Percentiles rank a stretch among this genome's conserved stretches.
Evolutionary conservation across 2,797 vertebrate genomes (phyloP).

Genomic region (Sparus aurata): DNA sequence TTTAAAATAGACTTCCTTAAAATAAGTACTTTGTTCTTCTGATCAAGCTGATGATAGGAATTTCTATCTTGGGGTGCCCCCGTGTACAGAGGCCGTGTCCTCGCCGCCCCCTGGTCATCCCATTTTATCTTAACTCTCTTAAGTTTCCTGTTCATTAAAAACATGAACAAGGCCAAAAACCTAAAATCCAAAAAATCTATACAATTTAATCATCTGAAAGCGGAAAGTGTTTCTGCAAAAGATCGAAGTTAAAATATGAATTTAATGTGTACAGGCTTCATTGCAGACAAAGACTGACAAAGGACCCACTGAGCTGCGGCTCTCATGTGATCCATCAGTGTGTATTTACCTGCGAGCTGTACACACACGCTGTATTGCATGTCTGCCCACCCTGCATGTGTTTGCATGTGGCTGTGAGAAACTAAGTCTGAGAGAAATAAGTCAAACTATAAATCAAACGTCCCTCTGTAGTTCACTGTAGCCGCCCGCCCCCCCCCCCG

Average conservation of each 20-base stretch:
- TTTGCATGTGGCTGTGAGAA: constrained; percentile 26
- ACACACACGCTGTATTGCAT: constrained; percentile 11
- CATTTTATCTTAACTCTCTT: no score
- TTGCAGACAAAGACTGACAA: not conserved
- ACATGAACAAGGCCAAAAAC: no score
- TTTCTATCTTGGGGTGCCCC: no score
- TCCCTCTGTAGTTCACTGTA: not conserved
- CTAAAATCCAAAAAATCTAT: no score
- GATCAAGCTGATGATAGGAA: no score
- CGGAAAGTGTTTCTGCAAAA: constrained; percentile 6
- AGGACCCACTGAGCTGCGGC: not conserved
- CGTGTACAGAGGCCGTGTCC: no score
- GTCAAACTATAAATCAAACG: constrained; percentile 17
- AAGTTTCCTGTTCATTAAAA: no score
- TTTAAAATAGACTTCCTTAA: no score
- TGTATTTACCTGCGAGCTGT: constrained; percentile 35
- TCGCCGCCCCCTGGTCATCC: no score
- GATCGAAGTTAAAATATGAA: constrained; percentile 1
- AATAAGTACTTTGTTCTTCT: no score
- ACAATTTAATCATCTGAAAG: no score
- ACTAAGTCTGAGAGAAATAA: constrained; percentile 20
- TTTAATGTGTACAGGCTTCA: not conserved
- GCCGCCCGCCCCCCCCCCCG: no score
- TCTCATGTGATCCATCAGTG: constrained; percentile 40
- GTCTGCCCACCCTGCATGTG: constrained; percentile 26